Base-by-base conservation (phyloP, 2,888 invertebrate genomes). In the Euclidia mi region DNA sequence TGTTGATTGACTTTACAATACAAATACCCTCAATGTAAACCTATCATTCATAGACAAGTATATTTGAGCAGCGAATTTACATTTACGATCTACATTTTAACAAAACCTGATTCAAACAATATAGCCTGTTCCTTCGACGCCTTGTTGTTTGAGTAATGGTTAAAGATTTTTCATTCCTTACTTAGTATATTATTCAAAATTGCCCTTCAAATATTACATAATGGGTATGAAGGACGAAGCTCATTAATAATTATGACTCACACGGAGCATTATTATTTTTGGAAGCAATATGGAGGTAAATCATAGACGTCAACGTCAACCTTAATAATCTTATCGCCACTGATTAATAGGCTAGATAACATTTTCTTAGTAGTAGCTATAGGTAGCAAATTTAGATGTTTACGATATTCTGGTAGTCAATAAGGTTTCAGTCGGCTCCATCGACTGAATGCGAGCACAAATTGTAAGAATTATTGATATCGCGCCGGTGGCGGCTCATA, bases 391-490 rank as follows among this genome's bases (percentile, higher is more conserved):
- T 74, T 76, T 48, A 78, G 70, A 79, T 78, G 66, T 71, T 67
- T 74, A 78, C 71, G 51, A 31, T 56, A 58, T 67, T 66, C 66
- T 71, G 52, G 67, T 68, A 68, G 65, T 74, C 65, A 72, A 79
- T 75, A 78, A 73, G 71, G 69, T 62, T 65, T 65, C 65, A 67
- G 62, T 73, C 73, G 76, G 75, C 65, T 74, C 64, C 65, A 79
- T 82, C 81, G 84, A 85, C 85, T 81, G 81, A 78, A 83, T 82
- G 73, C 77, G 78, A 75, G 77, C 81, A 85, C 82, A 87, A 89
- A 87, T 88, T 86, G 89, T 84, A 88, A 91, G 91, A 92, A 92
- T 92, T 92, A 92, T 92, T 92, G 92, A 91, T 92, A 92, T 82
- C 85, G 79, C 83, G 72, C 79, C 76, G 76, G 80, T 76, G 83